phyloP scores from a whole-genome alignment of 2,888 invertebrate species.

The Horisme vitalbata region DNA sequence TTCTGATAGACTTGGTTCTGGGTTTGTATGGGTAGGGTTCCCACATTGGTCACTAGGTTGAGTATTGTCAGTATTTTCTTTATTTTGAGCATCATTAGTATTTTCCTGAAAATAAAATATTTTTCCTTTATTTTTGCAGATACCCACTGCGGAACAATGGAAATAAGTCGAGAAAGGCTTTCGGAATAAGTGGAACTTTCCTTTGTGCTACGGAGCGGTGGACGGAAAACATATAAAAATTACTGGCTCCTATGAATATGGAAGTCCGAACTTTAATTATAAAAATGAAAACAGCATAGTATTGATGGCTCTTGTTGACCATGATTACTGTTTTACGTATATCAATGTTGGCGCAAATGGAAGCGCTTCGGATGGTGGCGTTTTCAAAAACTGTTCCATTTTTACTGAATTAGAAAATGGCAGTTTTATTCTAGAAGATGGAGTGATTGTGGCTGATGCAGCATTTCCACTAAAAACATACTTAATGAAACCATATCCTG shows the following conservation, averaged over 20 bases:
- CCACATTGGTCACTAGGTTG: slow-evolving; percentile 8
- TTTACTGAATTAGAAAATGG: slow-evolving; percentile 1
- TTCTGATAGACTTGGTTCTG: slow-evolving; percentile 6
- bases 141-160: slow-evolving; percentile 30
- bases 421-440: slow-evolving; percentile 2
- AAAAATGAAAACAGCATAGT: slow-evolving; percentile 36
- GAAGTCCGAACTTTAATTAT: slow-evolving; percentile 37
- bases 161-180: slow-evolving; percentile 20
- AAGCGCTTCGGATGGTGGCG: slow-evolving; percentile 22
- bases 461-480: too few relatives aligned
- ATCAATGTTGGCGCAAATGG: slow-evolving; percentile 33
- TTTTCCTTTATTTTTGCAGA: slow-evolving; percentile 23
- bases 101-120: slow-evolving; percentile 20
- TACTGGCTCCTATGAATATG: slow-evolving; percentile 16
- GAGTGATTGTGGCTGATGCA: too few relatives aligned
- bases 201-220: slow-evolving; percentile 30
- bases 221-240: slow-evolving; percentile 42
- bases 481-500: too few relatives aligned
- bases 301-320: slow-evolving; percentile 35
- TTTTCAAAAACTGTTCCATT: slow-evolving; percentile 16
- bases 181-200: slow-evolving; percentile 33
- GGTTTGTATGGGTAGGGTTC: neutral
- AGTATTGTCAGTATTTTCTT: slow-evolving; percentile 17
- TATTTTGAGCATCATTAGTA: slow-evolving; percentile 17
- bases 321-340: slow-evolving; percentile 30